Evolutionary conservation across 92 coral and sea anemone genomes (phyloP), one percentile per base, ranked within the genome.

Genomic region (Diadumene lineata): DNA sequence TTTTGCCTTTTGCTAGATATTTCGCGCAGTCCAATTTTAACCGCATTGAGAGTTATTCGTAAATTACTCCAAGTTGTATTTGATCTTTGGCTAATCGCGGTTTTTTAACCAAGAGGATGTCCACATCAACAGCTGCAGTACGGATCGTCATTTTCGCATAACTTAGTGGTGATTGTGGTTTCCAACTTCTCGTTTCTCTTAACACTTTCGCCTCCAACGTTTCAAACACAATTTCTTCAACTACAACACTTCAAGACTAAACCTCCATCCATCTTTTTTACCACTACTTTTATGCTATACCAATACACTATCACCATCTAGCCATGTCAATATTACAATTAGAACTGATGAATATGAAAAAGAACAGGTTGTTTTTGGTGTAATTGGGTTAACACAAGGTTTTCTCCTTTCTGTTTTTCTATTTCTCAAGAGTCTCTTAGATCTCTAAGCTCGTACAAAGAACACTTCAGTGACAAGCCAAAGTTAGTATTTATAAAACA

Each of bases 1-100:
- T 56, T 57, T 56, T n/a, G 11, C 11, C 25, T 31, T 55, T 31
- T 22, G 30, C 60, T 31, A 23, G 50, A 11, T 21, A 56, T 27
- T 57, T 32, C 66, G 28, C 23, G 18, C 7, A 27, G 77, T 26
- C 16, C 2, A 34, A 33, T 32, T 29, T 0, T 9, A 21, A 66
- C 71, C 71, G 22, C 71, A 34, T n/a, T 1, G 34, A 72, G 23
- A 18, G 55, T 27, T 56, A 50, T 56, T 32, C 33, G 23, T 43
- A 56, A 56, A 56, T 72, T 19, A 13, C 33, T 72, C 34, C 19
- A 33, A 56, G 32, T 72, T 56, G 60, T 11, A 33, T 30, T 56
- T 56, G 55, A 72, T 72, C 77, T 72, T 43, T 19, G 63, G 66
- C 66, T 72, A 72, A 72, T 72, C 77, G 66, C 77, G 77, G 77